phyloP scores from a whole-genome alignment of 2,113 vertebrate species.

The Oxyruncus cristatus region DNA sequence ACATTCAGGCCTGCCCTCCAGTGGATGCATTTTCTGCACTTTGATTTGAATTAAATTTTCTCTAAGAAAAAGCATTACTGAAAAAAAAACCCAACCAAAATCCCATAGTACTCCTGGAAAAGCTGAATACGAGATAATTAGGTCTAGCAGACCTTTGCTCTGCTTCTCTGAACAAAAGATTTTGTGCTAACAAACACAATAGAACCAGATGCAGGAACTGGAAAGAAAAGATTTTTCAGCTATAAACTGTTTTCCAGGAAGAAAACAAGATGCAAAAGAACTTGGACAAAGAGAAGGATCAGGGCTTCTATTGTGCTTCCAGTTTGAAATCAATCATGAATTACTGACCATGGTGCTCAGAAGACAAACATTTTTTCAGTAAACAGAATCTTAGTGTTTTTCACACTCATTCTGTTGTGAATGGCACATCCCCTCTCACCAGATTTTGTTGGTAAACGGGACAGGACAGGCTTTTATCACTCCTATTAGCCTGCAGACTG shows the following conservation, averaged over 20 bases:
- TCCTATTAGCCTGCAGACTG: background rate
- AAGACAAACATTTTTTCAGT: background rate
- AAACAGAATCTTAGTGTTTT: background rate
- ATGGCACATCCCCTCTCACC: background rate
- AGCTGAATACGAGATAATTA: background rate
- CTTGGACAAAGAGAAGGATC: background rate
- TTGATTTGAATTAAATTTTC: background rate
- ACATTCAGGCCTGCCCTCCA: background rate
- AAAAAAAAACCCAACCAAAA: background rate
- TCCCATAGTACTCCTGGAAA: background rate
- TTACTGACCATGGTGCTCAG: background rate
- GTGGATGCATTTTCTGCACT: background rate
- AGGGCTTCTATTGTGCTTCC: background rate
- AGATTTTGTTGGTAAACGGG: background rate
- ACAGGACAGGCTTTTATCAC: background rate
- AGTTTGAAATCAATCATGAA: background rate
- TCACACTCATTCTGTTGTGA: background rate
- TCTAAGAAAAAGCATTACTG: background rate
- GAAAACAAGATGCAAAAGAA: background rate
- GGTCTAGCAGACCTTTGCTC: background rate
- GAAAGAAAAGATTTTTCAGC: background rate
- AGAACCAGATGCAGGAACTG: background rate
- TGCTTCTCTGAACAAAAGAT: background rate
- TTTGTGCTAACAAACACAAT: background rate
- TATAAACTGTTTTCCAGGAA: background rate